Evolutionary conservation across 2,113 vertebrate genomes (phyloP).

Genomic region (Actinemys pallida): DNA sequence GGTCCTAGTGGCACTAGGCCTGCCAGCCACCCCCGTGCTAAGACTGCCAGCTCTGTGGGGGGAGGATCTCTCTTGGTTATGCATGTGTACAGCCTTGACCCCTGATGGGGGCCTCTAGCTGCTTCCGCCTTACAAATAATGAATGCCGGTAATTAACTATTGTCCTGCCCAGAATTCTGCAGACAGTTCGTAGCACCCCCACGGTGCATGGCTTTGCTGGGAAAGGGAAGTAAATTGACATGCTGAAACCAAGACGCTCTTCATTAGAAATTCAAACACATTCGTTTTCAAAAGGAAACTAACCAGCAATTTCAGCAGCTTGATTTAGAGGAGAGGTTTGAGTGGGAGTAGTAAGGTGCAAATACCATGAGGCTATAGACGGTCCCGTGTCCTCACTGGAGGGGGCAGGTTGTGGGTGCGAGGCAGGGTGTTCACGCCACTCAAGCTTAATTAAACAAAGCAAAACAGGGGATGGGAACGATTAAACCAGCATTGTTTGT

Average conservation of each 20-base stretch:
- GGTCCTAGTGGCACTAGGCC: neutral
- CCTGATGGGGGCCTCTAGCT: neutral
- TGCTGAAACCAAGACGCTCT: neutral
- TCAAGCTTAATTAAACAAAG: neutral
- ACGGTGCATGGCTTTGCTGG: neutral
- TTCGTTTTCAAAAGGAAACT: neutral
- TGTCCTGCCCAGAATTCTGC: neutral
- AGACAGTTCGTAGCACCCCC: neutral
- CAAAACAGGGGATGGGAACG: neutral
- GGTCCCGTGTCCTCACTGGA: constrained; percentile 47
- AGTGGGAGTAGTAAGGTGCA: constrained; percentile 59
- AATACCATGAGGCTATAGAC: constrained; percentile 50
- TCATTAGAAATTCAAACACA: neutral
- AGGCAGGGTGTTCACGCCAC: neutral
- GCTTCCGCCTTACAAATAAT: neutral
- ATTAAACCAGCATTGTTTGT: neutral
- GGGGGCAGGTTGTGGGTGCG: neutral
- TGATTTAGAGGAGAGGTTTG: constrained; percentile 34
- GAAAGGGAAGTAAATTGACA: neutral
- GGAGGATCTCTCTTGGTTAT: neutral
- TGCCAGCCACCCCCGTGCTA: neutral
- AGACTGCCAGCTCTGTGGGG: neutral
- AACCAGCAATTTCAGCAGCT: constrained; percentile 55
- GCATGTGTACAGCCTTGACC: neutral
- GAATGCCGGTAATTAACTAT: neutral